A percentile compares a stretch with the other conserved stretches of the same genome.
phyloP scores from a whole-genome alignment of 2,888 invertebrate species.

The Metopia argyrocephala region DNA sequence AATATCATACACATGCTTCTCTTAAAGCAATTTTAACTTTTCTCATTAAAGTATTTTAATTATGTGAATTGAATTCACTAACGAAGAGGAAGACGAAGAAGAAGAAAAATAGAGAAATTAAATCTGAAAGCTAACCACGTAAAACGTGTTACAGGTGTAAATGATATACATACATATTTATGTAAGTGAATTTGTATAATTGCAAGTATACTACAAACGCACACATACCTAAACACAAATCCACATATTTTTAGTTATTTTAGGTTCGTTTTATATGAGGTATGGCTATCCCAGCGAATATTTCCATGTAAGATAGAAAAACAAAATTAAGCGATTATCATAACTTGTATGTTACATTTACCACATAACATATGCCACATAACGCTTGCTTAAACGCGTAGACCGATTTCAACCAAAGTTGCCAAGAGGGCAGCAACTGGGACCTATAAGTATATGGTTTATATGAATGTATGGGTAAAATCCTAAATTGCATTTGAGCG shows the following conservation, averaged over 20 bases:
- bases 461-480: no score
- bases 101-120: no score
- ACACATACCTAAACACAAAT: neutral
- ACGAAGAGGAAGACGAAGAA: neutral
- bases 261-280: neutral
- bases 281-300: neutral
- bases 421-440: no score
- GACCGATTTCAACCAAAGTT: no score
- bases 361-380: no score
- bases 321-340: no score
- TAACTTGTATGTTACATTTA: no score
- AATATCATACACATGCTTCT: neutral
- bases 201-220: neutral
- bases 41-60: conserved; percentile 1
- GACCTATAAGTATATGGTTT: no score
- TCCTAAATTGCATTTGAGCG: no score
- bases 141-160: conserved; percentile 32
- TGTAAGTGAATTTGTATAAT: neutral
- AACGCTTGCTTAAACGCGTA: no score
- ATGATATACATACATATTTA: neutral
- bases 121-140: neutral
- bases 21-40: conserved; percentile 2
- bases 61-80: neutral
- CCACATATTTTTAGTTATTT: neutral
- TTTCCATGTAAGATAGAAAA: neutral